phyloP scores from a whole-genome alignment of 92 coral and sea anemone genomes.

The Epizoanthus stellaris region DNA sequence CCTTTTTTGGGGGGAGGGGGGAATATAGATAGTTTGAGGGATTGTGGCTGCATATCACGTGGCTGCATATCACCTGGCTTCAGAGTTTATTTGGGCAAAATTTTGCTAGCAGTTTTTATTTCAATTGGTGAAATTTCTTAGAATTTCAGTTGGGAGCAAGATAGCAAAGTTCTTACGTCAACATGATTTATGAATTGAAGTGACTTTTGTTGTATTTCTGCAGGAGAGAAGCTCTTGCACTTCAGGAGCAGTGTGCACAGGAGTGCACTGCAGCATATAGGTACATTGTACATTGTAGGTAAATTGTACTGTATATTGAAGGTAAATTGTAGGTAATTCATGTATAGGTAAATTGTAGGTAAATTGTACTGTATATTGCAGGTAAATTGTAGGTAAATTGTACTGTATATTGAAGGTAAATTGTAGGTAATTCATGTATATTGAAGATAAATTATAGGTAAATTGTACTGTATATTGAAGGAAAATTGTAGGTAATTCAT shows the following conservation, averaged over 20 bases:
- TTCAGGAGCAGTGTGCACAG: constrained; percentile 97
- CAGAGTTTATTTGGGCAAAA: too few species aligned
- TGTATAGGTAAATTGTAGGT: too few species aligned
- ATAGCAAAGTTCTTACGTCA: neutral
- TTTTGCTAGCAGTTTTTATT: too few species aligned
- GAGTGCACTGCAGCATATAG: constrained; percentile 98
- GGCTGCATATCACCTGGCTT: too few species aligned
- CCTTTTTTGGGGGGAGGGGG: too few species aligned
- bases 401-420: neutral
- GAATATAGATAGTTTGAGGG: too few species aligned
- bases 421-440: too few species aligned
- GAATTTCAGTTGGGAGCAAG: neutral
- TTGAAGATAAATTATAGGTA: too few species aligned
- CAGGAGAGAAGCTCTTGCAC: constrained; percentile 94
- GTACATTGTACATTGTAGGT: constrained; percentile 32
- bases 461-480: neutral
- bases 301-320: neutral
- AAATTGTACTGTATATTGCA: too few species aligned
- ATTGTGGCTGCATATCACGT: too few species aligned
- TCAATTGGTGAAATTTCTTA: too few species aligned
- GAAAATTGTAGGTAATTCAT: neutral
- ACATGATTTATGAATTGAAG: neutral
- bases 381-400: too few species aligned
- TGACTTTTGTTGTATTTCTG: neutral
- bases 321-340: neutral